Evolutionary conservation across 2,888 invertebrate genomes (phyloP), one percentile per base, ranked within the genome.

Genomic region (Oxytorus armatus): DNA sequence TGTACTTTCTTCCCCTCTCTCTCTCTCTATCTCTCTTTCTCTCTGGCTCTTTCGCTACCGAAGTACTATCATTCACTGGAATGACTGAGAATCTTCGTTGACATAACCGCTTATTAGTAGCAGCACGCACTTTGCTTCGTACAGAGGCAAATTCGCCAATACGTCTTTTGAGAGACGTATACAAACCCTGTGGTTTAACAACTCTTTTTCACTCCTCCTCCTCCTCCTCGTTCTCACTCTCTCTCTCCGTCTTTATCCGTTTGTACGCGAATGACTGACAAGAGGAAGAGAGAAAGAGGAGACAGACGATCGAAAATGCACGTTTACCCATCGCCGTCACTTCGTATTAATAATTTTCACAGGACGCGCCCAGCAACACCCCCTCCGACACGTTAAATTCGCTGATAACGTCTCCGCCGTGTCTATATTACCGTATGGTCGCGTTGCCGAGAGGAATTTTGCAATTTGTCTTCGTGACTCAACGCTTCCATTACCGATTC

Each of bases 381-480:
- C 55, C 23, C 70, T 47, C 18, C 55, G 53, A 36, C 49, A 51
- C 74, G 25, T 66, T 66, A 49, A 63, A 77, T 69, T 81, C 69
- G 21, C 53, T 23, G 77, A 81, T 77, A 81, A 61, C 47, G 18
- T 59, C 51, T 29, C 16, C 47, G 1, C 11, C 39, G 10, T 49
- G 42, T 16, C 44, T 69, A 65, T 25, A 53, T 53, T 59, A 61
- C 14, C 25, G 5, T 16, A 5, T 16, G 8, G 33, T 51, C 25
- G 55, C 23, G 23, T 25, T 7, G 18, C n/a, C 42, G 63, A 61
- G 49, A 36, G 11, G 39, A 49, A n/a, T 65, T 68, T 82, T 81
- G 85, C 89, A 90, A 90, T 89, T 89, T 89, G 86, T 87, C 87
- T 85, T 85, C 83, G 83, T 90, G 90, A 89, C 89, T 89, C 86